These are phyloP conservation scores for Diadema setosum DNA, from an alignment of 35 echinoderm and acorn worm genomes.

Conservation along the genomic window DNA sequence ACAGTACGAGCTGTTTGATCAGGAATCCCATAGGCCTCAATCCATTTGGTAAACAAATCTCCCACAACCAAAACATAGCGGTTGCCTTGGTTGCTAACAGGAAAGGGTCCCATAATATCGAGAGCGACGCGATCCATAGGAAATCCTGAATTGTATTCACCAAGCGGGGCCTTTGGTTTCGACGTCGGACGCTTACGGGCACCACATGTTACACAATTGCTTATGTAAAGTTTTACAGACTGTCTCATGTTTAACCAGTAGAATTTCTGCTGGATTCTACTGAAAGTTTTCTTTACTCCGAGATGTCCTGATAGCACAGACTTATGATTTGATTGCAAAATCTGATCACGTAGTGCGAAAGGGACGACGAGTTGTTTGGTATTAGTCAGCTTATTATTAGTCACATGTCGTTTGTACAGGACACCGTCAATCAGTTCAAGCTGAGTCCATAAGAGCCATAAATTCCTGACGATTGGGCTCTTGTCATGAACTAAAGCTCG, in stretches of 20 bases:
- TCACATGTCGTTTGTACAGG: background rate
- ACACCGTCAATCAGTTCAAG: background rate
- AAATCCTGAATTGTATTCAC: background rate
- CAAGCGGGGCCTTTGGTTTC: background rate
- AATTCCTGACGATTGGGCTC: background rate
- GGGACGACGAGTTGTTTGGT: background rate
- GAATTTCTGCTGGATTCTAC: background rate
- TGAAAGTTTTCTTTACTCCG: background rate
- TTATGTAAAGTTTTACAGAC: background rate
- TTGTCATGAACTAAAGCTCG: background rate
- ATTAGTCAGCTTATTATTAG: background rate
- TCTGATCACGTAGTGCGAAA: background rate
- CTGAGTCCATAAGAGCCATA: background rate
- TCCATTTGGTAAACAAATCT: constrained; percentile 51
- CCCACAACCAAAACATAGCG: constrained; percentile 11
- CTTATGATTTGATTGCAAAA: background rate
- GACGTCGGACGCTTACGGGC: background rate
- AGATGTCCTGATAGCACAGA: background rate
- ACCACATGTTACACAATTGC: background rate
- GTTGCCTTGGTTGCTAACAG: constrained; percentile 13
- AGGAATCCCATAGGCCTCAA: background rate
- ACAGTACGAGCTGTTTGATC: constrained; percentile 28
- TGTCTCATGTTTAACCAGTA: background rate
- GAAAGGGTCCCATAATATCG: background rate
- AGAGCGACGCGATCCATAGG: constrained; percentile 1